Conservation (phyloP, 2,797 vertebrate genomes). For the Sebastolobus altivelis region DNA sequence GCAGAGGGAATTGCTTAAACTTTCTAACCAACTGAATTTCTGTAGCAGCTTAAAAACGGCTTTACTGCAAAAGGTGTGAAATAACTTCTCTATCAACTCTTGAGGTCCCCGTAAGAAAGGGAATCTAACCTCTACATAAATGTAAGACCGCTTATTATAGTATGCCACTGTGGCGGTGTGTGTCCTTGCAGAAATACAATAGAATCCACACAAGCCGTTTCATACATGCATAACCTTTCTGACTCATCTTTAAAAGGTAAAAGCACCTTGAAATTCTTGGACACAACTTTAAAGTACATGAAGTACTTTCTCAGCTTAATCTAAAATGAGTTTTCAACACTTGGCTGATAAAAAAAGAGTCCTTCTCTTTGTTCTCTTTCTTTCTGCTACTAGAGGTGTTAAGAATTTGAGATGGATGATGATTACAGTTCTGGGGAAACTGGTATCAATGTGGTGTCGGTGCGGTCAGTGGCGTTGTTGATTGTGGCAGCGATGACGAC, state of each 20-base stretch:
- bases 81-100: slow-evolving; percentile 1
- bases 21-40: slow-evolving; percentile 20
- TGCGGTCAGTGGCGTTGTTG: not conserved
- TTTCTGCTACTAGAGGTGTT: not conserved
- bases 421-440: slow-evolving; percentile 8
- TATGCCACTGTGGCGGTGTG: not conserved
- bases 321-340: slow-evolving; percentile 21
- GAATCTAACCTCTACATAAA: slow-evolving; percentile 7
- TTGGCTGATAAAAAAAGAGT: not conserved
- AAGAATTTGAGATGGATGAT: slow-evolving; percentile 16
- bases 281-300: not conserved
- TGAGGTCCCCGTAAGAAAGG: not conserved
- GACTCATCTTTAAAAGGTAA: not conserved
- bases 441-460: slow-evolving; percentile 4
- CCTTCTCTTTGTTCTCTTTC: not conserved
- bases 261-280: slow-evolving; percentile 4
- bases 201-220: not conserved
- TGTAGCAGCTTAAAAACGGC: not conserved
- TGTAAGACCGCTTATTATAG: slow-evolving; percentile 2
- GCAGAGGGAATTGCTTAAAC: slow-evolving; percentile 35
- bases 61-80: slow-evolving; percentile 35
- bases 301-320: slow-evolving; percentile 6
- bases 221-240: not conserved
- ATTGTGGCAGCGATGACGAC: not conserved
- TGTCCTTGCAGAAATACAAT: slow-evolving; percentile 11